Conservation (phyloP, 2,113 vertebrate genomes). For the Phocoena phocoena region DNA sequence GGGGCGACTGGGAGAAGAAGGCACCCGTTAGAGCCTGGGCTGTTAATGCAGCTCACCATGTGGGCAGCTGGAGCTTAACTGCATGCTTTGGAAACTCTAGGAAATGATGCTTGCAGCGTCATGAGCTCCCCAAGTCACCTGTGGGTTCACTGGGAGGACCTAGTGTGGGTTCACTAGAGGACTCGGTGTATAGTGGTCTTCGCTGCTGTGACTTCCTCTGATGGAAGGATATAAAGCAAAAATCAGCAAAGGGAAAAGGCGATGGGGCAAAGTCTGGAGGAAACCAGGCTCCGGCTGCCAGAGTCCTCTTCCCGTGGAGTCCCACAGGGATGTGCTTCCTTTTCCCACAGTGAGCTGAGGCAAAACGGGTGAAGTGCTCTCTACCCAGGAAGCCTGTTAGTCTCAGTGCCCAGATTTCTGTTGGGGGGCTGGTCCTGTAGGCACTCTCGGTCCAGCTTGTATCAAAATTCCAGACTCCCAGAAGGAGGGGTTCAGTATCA, state of each 20-base stretch:
- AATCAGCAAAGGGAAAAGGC: no score
- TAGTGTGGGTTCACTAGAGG: no score
- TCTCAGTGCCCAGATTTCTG: not conserved
- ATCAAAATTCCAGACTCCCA: not conserved
- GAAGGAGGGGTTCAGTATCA: not conserved
- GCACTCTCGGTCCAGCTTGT: no score
- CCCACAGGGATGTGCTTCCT: not conserved
- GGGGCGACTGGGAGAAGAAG: no score
- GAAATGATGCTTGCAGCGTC: not conserved
- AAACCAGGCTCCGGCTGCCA: no score
- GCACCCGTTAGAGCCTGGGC: not conserved
- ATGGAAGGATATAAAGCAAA: no score
- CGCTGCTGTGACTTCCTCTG: no score
- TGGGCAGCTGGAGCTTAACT: not conserved
- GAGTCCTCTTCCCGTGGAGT: no score
- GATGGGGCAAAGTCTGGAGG: no score
- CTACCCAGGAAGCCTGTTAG: not conserved
- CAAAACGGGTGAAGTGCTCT: not conserved
- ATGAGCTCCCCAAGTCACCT: not conserved
- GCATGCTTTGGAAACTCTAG: not conserved
- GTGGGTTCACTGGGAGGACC: no score
- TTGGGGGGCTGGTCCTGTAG: not conserved
- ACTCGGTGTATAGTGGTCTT: no score
- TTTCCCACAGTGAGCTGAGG: not conserved
- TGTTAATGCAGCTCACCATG: not conserved